Conservation (phyloP, 2,113 vertebrate species). For the Fulmarus glacialis region DNA sequence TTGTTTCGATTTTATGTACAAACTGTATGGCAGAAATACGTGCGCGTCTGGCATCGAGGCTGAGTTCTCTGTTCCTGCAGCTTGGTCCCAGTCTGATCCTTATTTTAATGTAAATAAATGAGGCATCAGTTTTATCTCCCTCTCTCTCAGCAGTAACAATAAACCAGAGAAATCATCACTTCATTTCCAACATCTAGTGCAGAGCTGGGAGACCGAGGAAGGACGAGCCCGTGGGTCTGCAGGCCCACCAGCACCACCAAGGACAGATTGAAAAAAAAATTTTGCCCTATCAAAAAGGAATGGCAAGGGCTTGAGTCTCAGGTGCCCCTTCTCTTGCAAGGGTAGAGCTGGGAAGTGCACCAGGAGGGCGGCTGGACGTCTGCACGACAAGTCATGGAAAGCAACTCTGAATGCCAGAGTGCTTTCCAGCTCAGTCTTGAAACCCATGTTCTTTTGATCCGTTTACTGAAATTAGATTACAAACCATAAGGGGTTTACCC, state of each 20-base stretch:
- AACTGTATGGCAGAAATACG: constrained; percentile 51
- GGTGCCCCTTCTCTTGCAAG: neutral
- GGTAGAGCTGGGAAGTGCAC: neutral
- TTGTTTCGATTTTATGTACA: constrained; percentile 64
- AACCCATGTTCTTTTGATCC: constrained; percentile 64
- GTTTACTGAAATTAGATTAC: constrained; percentile 71
- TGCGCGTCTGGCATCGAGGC: neutral
- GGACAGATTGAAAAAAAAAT: neutral
- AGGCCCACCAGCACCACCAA: neutral
- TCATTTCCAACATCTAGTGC: neutral
- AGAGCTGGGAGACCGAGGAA: neutral
- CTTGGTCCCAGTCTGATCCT: constrained; percentile 46
- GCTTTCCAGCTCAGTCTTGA: constrained; percentile 35
- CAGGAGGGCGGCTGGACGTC: neutral
- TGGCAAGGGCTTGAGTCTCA: neutral
- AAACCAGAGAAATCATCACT: constrained; percentile 37
- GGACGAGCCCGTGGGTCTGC: accelerated
- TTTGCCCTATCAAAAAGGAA: neutral
- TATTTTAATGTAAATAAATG: constrained; percentile 64
- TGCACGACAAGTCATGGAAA: neutral
- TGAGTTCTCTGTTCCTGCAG: neutral
- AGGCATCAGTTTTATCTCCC: constrained; percentile 43
- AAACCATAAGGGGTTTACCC: constrained; percentile 65
- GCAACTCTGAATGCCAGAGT: constrained; percentile 36
- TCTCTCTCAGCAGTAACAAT: constrained; percentile 24